Conservation (phyloP, 2,797 vertebrate genomes). For the Pterois miles region DNA sequence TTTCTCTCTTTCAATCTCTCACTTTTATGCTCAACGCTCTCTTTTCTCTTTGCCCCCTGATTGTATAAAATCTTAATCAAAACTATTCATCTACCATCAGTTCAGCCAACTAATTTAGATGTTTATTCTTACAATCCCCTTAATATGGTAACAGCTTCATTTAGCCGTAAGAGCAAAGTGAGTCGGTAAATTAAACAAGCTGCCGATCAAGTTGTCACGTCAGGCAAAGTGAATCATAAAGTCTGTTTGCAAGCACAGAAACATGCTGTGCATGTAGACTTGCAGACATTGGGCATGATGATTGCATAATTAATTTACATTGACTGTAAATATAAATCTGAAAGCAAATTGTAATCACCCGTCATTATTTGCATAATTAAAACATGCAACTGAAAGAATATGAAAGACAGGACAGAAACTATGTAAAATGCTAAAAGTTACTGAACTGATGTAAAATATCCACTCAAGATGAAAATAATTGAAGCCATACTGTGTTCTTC, state of each 20-base stretch:
- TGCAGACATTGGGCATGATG: neutral
- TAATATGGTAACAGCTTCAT: conserved; percentile 23
- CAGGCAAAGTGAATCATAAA: conserved; percentile 18
- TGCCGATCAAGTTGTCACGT: conserved; percentile 25
- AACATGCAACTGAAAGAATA: neutral
- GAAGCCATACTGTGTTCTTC: neutral
- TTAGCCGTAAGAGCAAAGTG: conserved; percentile 24
- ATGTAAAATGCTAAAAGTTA: neutral
- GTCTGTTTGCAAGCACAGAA: conserved; percentile 10
- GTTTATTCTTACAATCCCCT: conserved; percentile 37
- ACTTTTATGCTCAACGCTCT: conserved; percentile 9
- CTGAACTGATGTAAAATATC: neutral
- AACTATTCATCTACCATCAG: conserved; percentile 39
- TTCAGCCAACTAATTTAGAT: conserved; percentile 40
- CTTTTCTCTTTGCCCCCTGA: conserved; percentile 14
- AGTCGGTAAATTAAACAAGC: conserved; percentile 28
- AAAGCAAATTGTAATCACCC: neutral
- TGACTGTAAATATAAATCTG: neutral
- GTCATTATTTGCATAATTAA: neutral
- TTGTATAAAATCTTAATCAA: conserved; percentile 49
- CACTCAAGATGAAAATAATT: neutral
- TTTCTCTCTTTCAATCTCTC: conserved; percentile 20
- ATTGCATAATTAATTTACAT: neutral
- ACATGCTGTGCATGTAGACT: neutral
- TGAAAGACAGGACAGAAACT: too few relatives aligned